Base-by-base conservation (phyloP, 2,113 vertebrate species). In the Xenotilapia caudafasciata region DNA sequence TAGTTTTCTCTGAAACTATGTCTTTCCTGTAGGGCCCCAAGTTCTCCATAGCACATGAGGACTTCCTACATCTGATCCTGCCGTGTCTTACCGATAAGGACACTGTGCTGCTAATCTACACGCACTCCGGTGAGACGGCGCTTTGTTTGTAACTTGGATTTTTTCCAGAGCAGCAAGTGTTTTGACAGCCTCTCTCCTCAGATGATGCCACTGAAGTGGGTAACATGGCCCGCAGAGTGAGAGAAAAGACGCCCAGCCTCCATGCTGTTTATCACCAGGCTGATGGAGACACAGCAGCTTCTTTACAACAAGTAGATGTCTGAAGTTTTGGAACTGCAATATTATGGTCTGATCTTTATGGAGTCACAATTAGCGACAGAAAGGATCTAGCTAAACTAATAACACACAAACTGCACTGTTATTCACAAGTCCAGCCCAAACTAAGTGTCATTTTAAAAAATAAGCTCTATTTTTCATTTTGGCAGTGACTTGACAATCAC, bases 71-170 rank as follows among this genome's bases (percentile, higher is more conserved):
- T 53, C 87, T 65, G 2, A 56, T 97, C 49, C 93, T 97, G 47
- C 96, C 96, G 1, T 79, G 85, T 11, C 86, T 97, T 5, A 92
- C 15, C 1, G 95, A 96, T 65, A 81, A 55, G 6, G 97, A 97
- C 89, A 93, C 92, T 0, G 92, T 97, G n/a, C 85, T 97, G 21
- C 97, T 97, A 68, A 73, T 97, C 75, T 97, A 96, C 79, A 96
- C 95, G 1, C 86, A 94, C 33, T 93, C 93, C 15, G 95, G 97
- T 97, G 90, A 96, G 95, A 31, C 7, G 6, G 8, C 2, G 6
- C 8, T 19, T 21, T 21, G 4, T 21, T 21, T 3, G 45, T 38
- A 7, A 19, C 80, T 51, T 79, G 51, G 38, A 21, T 9, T 7
- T 3, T 7, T 9, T 55, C 21, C 62, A 45, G 2, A 33, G 26